Evolutionary conservation across 2,113 vertebrate genomes (phyloP), one percentile per base, ranked within the genome.

Genomic region (Datnioides undecimradiatus): DNA sequence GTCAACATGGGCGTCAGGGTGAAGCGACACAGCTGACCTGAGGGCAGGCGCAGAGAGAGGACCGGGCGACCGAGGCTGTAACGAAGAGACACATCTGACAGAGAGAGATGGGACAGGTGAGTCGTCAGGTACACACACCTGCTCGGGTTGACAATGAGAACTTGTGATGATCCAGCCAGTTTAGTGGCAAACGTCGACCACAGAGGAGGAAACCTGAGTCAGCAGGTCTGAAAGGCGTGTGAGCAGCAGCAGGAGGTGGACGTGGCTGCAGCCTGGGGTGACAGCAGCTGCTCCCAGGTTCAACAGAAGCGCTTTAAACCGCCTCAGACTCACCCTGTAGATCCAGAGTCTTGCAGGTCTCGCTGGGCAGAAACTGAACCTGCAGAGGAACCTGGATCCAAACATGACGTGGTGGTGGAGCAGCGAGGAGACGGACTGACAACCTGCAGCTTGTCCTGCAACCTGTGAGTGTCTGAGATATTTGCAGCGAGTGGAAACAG

Each of bases 1-100:
- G 85, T 89, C 79, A 87, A 17, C 85, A 85, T 89, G 14, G 88
- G 88, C 14, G 75, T 84, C 48, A 89, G 40, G 0, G 79, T 70
- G 79, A 89, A 87, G 0, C 58, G 75, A n/a, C 54, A 11, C 45
- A 34, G 6, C 6, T 17, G 45, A 8, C 79, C 84, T 0, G 63
- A 16, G 5, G 88, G 79, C 27, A 88, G 73, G 0, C 52, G 80
- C 38, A 88, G 4, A 0, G 80, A 78, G 5, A 88, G 87, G 73
- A 86, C 83, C 0, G 80, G 87, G 8, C 83, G 87, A 1, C 83
- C 83, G 16, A 83, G 14, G 29, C 83, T 80, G 68, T 83, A 58
- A 9, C 14, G 67, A 0, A 88, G 3, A 2, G 14, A 65, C 2
- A 21, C 87, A 71, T 83, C 87, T 83, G 67, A 40, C n/a, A 19